Conservation (phyloP, 2,888 invertebrate genomes). For the Ormyrus pomaceus region DNA sequence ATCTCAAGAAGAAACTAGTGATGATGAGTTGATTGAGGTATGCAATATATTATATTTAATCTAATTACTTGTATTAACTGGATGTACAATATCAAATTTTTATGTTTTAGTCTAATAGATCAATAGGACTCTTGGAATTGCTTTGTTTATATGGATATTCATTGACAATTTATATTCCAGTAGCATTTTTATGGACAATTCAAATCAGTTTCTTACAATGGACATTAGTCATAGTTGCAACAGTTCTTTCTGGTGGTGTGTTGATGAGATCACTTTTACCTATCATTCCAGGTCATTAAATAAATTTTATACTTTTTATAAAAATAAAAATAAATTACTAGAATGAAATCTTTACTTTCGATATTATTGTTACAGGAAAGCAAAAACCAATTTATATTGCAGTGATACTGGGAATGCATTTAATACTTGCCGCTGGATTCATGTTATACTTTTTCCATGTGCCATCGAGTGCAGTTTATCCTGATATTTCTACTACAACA, state of each 20-base stretch:
- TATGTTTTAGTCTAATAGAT: conserved; percentile 37
- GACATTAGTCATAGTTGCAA: conserved; percentile 88
- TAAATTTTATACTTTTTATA: not conserved
- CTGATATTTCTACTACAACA: conserved; percentile 3
- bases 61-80: not conserved
- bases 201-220: conserved; percentile 90
- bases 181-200: conserved; percentile 94
- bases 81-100: not conserved
- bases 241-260: conserved; percentile 90
- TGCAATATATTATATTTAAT: not conserved
- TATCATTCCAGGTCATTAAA: conserved; percentile 77
- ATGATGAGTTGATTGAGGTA: conserved; percentile 82
- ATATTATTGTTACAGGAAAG: conserved; percentile 70
- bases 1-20: conserved; percentile 71
- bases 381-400: conserved; percentile 81
- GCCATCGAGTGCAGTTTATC: conserved; percentile 69
- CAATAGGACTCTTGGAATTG: conserved; percentile 87
- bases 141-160: conserved; percentile 98
- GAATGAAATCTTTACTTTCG: too few species aligned
- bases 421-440: conserved; percentile 90
- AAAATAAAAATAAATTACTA: not conserved
- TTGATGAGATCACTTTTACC: conserved; percentile 90
- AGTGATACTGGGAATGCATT: conserved; percentile 86
- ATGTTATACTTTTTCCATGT: conserved; percentile 89
- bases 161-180: conserved; percentile 94